Percentiles rank a stretch among this genome's conserved stretches.
phyloP scores from a whole-genome alignment of 2,113 vertebrate species.

The Cyanistes caeruleus region DNA sequence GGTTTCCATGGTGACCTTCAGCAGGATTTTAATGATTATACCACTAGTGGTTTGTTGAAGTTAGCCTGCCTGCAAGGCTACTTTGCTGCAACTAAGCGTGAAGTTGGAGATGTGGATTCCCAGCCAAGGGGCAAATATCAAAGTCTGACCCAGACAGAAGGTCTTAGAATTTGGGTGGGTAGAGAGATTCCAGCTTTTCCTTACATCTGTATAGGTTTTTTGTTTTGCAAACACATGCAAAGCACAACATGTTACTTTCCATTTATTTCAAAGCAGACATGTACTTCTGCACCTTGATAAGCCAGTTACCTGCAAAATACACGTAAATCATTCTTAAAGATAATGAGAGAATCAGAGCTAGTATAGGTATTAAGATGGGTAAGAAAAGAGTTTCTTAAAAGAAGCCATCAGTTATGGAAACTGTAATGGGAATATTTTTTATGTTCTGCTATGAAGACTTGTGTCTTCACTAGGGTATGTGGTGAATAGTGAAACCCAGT shows the following conservation, averaged over 20 bases:
- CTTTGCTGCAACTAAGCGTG: slow-evolving; percentile 83
- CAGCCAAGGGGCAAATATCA: slow-evolving; percentile 83
- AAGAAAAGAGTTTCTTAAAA: neutral
- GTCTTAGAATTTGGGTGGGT: slow-evolving; percentile 69
- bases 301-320: neutral
- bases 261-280: neutral
- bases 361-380: neutral
- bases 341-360: neutral
- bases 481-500: neutral
- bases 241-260: slow-evolving; percentile 1
- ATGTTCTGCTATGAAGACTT: neutral
- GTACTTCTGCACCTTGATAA: neutral
- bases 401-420: neutral
- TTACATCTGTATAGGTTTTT: slow-evolving; percentile 23
- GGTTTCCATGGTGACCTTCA: slow-evolving; percentile 96
- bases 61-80: slow-evolving; percentile 88
- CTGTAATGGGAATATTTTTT: neutral
- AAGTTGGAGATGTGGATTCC: slow-evolving; percentile 76
- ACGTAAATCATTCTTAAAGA: neutral
- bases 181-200: slow-evolving; percentile 55
- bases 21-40: slow-evolving; percentile 96
- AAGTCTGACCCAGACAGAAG: slow-evolving; percentile 79
- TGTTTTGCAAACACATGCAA: slow-evolving; percentile 14
- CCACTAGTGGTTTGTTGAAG: slow-evolving; percentile 87
- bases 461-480: neutral